phyloP scores from a whole-genome alignment of 2,888 invertebrate species.

The Ischnura elegans region DNA sequence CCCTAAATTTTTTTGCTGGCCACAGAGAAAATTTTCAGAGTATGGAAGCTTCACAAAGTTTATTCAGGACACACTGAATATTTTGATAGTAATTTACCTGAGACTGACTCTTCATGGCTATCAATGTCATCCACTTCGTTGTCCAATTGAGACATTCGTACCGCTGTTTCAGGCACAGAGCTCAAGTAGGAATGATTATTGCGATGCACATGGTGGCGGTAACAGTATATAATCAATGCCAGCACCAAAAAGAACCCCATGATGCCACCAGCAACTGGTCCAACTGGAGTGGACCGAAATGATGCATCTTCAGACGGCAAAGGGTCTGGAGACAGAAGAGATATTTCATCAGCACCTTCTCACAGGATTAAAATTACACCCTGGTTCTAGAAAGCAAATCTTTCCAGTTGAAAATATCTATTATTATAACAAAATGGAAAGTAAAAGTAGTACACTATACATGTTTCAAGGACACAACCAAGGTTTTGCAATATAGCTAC shows the following conservation, averaged over 20 bases:
- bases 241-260: constrained; percentile 79
- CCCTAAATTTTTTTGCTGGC: no score
- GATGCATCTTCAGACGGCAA: constrained; percentile 67
- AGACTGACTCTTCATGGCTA: constrained; percentile 81
- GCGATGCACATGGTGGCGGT: constrained; percentile 76
- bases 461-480: no score
- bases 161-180: constrained; percentile 73
- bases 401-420: no score
- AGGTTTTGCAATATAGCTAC: no score
- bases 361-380: no score
- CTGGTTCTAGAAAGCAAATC: no score
- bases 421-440: no score
- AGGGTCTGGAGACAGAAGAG: constrained; percentile 45
- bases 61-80: no score
- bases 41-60: no score
- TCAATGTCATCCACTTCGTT: constrained; percentile 76
- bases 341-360: neutral
- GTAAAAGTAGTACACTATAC: no score
- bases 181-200: constrained; percentile 68
- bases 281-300: constrained; percentile 81
- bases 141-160: constrained; percentile 77
- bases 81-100: constrained; percentile 50
- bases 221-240: constrained; percentile 79
- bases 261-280: constrained; percentile 79
- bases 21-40: no score